Evolutionary conservation across 2,888 invertebrate genomes (phyloP).

Genomic region (Coenonympha glycerion): DNA sequence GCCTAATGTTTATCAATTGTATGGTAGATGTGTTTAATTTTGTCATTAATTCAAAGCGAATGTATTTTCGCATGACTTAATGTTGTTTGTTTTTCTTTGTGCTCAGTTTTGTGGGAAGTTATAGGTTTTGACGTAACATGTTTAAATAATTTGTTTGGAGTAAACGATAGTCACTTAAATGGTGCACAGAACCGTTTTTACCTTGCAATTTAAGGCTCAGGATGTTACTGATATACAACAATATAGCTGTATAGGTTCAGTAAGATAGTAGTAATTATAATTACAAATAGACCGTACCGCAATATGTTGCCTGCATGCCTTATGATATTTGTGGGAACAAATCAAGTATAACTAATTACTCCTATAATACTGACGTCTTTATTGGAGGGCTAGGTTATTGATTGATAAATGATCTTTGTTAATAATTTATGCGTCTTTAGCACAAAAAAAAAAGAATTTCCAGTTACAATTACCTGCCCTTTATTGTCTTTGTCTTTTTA

Average conservation of each 20-base stretch:
- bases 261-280: no score
- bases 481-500: no score
- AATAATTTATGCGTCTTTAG: constrained; percentile 9
- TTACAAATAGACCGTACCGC: no score
- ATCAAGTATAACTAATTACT: neutral
- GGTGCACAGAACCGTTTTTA: no score
- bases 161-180: neutral
- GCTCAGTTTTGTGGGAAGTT: neutral
- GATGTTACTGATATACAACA: no score
- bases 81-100: constrained; percentile 8
- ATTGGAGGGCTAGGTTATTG: constrained; percentile 10
- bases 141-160: neutral
- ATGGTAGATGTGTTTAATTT: constrained; percentile 29
- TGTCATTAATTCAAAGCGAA: constrained; percentile 25
- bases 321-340: neutral
- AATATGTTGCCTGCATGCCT: no score
- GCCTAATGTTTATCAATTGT: constrained; percentile 36
- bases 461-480: neutral
- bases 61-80: constrained; percentile 18
- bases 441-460: neutral
- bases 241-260: no score
- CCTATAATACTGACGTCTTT: neutral
- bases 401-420: constrained; percentile 17
- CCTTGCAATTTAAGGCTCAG: no score
- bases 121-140: neutral